Percentiles rank a stretch among this genome's conserved stretches.
phyloP scores from a whole-genome alignment of 1,140 invertebrate genomes.

The Colletes latitarsis region DNA sequence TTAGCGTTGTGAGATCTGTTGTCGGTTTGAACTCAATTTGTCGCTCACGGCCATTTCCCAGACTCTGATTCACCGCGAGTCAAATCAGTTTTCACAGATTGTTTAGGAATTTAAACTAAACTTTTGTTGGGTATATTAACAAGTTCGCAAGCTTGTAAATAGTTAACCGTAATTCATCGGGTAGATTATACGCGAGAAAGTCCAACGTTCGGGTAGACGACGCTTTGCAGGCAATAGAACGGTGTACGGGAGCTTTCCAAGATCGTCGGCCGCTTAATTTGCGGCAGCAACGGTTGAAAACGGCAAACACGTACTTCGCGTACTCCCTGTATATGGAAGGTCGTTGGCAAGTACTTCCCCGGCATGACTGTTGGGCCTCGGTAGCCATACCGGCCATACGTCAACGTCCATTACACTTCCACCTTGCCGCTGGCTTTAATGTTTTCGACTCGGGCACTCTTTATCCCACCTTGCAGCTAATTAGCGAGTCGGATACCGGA shows the following conservation, averaged over 20 bases:
- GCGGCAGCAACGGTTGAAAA: not conserved
- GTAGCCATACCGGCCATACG: constrained; percentile 68
- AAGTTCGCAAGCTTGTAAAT: no score
- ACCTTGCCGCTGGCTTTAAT: constrained; percentile 66
- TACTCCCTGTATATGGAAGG: constrained; percentile 51
- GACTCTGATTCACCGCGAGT: no score
- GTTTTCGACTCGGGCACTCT: constrained; percentile 73
- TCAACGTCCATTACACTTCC: constrained; percentile 71
- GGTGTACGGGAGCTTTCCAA: no score
- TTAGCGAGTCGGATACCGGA: constrained; percentile 73
- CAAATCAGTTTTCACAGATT: no score
- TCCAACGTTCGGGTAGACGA: no score
- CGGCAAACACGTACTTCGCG: constrained; percentile 16
- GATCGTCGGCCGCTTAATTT: constrained; percentile 5
- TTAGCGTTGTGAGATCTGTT: not conserved
- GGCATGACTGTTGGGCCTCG: constrained; percentile 54
- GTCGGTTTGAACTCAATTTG: no score
- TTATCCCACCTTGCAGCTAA: constrained; percentile 75
- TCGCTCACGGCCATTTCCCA: no score
- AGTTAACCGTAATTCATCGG: no score
- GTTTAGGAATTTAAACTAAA: no score
- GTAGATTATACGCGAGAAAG: no score
- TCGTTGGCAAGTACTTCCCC: constrained; percentile 61
- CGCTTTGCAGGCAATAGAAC: no score
- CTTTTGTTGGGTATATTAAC: no score